Evolutionary conservation across 2,797 vertebrate genomes (phyloP), one percentile per base, ranked within the genome.

Genomic region (Tokudaia muenninki): DNA sequence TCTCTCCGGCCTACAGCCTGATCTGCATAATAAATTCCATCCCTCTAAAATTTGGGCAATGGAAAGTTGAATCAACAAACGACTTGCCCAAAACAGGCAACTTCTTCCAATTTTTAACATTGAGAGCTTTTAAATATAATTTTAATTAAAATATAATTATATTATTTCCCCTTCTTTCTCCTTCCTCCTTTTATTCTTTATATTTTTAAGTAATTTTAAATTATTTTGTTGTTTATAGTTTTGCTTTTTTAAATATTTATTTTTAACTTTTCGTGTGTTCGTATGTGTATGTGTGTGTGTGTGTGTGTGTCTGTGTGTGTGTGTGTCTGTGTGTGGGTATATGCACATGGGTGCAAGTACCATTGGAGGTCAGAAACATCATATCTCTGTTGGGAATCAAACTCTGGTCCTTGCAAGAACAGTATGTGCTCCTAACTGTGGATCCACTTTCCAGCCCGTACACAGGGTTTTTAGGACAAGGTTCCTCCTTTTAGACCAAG

Each of bases 91-190:
- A 47, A 26, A 17, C 3, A 0, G 1, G 16, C 22, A 12, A 0
- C 26, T 22, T 87, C 63, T 87, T 87, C 47, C 31, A n/a, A n/a
- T 24, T 65, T 50, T 24, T n/a, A 50, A 63, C 26, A 65, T 3
- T 29, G 41, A 65, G 50, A 22, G n/a, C 22, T 52, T 70, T 47
- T 34, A 86, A 34, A 86, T 70, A 47, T 34, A n/a, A 70, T 10
- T 52, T 87, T 87, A 87, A 65, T 70, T n/a, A 70, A 70, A 52
- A 70, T 87, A 87, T 67, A 86, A 67, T 87, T 70, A 86, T 52
- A 67, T 22, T 22, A 50, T 67, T n/a, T 21, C 6, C 31, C 1
- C 34, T 50, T 50, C 12, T 31, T n/a, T 86, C 19, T 44, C 7
- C 12, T 86, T 59, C 29, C n/a, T 41, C 6, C 0, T 34, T 21